Conservation (phyloP, 2,113 vertebrate genomes). For the Mungos mungo region DNA sequence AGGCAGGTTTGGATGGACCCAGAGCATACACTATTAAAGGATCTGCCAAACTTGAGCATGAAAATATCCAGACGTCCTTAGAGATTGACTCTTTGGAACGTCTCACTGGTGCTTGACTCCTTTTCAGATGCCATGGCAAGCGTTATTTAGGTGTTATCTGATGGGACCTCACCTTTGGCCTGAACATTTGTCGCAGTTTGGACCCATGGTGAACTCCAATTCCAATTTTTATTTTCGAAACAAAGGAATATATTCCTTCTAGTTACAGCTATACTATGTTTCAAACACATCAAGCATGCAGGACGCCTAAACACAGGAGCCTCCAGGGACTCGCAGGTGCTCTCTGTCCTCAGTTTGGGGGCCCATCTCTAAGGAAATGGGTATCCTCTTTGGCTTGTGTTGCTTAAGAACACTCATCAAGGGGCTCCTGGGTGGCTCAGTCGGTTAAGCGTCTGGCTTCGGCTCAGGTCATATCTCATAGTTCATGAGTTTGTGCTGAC, state of each 20-base stretch:
- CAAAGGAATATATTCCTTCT: neutral
- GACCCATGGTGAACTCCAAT: neutral
- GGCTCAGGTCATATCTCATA: too few species aligned
- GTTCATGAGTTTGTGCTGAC: too few species aligned
- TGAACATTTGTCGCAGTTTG: neutral
- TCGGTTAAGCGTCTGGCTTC: too few species aligned
- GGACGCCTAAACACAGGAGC: neutral
- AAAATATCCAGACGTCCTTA: neutral
- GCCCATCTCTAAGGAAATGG: neutral
- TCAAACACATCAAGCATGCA: neutral
- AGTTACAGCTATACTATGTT: neutral
- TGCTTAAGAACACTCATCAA: neutral
- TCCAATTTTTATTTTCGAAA: conserved; percentile 36
- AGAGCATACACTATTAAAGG: neutral
- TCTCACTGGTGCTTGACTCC: neutral
- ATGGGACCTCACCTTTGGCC: neutral
- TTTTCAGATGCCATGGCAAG: neutral
- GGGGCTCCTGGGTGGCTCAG: too few species aligned
- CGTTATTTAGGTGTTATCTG: neutral
- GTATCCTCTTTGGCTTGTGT: neutral
- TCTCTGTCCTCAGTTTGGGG: neutral
- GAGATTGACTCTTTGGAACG: neutral
- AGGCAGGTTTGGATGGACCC: neutral
- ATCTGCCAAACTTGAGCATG: neutral
- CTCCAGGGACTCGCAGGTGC: neutral